These are phyloP conservation scores for Dendropsophus ebraccatus DNA, from an alignment of 2,113 vertebrate genomes.

Conservation along the genomic window DNA sequence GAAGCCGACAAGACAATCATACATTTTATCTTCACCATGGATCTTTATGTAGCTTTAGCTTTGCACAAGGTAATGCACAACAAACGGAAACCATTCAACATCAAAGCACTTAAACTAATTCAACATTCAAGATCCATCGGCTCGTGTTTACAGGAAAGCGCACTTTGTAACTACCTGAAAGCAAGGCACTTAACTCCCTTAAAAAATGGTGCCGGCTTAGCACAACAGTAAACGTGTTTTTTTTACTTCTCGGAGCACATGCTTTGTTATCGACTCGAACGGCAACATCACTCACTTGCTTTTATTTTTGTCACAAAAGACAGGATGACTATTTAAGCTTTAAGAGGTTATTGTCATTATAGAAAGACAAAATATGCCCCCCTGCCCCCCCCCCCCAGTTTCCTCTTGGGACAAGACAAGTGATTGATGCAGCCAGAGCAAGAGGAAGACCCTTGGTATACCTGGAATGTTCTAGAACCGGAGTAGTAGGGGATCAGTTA, in stretches of 20 bases:
- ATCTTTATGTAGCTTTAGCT: not conserved
- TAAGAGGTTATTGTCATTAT: not conserved
- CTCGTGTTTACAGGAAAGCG: not conserved
- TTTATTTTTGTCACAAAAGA: not conserved
- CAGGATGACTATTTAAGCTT: not conserved
- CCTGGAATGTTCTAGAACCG: too few species aligned
- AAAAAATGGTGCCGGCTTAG: not conserved
- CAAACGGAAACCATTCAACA: not conserved
- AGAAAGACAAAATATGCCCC: too few species aligned
- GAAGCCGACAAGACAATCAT: not conserved
- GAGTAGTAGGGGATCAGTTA: too few species aligned
- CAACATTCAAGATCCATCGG: not conserved
- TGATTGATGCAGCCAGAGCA: too few species aligned
- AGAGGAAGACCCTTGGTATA: too few species aligned
- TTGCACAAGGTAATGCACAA: not conserved
- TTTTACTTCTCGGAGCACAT: not conserved
- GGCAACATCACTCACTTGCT: not conserved
- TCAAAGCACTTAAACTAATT: not conserved
- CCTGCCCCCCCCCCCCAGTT: too few species aligned
- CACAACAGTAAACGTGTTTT: not conserved
- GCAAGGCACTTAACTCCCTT: not conserved
- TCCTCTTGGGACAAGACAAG: too few species aligned
- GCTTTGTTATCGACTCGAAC: not conserved
- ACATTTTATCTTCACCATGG: not conserved
- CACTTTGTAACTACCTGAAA: not conserved